Evolutionary conservation across 2,888 invertebrate species (phyloP).

Genomic region (Scaptomyza parva): DNA sequence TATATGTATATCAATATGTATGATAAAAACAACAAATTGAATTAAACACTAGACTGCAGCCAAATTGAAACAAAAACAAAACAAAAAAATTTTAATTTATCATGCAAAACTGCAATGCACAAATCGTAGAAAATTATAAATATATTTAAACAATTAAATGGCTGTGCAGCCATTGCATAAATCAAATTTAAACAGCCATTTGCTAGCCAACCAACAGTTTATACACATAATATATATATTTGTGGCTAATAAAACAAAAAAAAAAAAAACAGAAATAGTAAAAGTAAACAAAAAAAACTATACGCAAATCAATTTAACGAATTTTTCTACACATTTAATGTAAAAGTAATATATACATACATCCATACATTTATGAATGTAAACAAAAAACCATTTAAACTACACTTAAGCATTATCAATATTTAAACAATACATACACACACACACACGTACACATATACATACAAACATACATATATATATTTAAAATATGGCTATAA

Average conservation of each 20-base stretch:
- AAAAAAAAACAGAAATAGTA: conserved; percentile 19
- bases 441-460: conserved; percentile 22
- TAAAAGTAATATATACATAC: conserved; percentile 68
- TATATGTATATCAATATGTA: conserved; percentile 57
- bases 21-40: conserved; percentile 52
- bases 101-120: conserved; percentile 71
- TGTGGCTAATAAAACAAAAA: conserved; percentile 57
- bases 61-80: conserved; percentile 55
- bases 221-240: conserved; percentile 52
- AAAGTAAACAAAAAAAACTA: conserved; percentile 47
- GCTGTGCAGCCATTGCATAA: conserved; percentile 59
- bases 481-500: conserved; percentile 44
- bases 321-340: conserved; percentile 80
- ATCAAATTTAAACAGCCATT: conserved; percentile 59
- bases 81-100: conserved; percentile 18
- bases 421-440: conserved; percentile 29
- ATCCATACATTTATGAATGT: conserved; percentile 37
- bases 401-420: conserved; percentile 44
- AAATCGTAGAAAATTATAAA: conserved; percentile 64
- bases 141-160: conserved; percentile 47
- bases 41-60: conserved; percentile 76
- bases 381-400: conserved; percentile 49
- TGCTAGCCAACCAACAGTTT: conserved; percentile 49
- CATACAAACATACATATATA: conserved; percentile 30
- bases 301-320: conserved; percentile 80